These are phyloP conservation scores for Rhincodon typus DNA, from an alignment of 2,797 vertebrate genomes.

Conservation along the genomic window DNA sequence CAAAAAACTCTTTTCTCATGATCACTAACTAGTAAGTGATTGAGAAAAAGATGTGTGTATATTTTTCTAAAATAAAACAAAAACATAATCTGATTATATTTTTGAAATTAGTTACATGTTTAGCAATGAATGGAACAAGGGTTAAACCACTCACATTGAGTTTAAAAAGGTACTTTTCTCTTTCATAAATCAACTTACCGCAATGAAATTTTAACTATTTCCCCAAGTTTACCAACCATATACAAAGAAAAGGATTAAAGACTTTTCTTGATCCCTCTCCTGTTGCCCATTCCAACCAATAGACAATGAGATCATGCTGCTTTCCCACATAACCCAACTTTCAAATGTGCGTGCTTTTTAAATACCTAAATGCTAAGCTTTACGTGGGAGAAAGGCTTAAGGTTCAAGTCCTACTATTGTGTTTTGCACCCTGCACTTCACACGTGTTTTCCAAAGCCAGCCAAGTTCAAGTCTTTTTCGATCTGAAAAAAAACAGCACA, in stretches of 20 bases:
- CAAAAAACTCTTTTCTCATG: neutral
- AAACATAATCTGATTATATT: neutral
- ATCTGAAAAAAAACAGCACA: constrained; percentile 83
- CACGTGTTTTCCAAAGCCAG: constrained; percentile 75
- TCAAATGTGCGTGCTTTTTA: constrained; percentile 43
- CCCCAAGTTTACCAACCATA: neutral
- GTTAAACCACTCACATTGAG: constrained; percentile 12
- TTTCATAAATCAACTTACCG: constrained; percentile 15
- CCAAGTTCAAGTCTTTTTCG: constrained; percentile 72
- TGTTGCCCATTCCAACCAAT: constrained; percentile 4
- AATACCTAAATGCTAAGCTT: constrained; percentile 53
- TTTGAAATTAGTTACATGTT: constrained; percentile 3
- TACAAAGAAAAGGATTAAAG: neutral
- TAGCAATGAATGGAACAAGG: constrained; percentile 29
- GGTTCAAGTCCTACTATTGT: constrained; percentile 64
- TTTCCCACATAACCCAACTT: constrained; percentile 34
- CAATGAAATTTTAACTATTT: constrained; percentile 26
- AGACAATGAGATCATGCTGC: constrained; percentile 22
- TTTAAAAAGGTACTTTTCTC: neutral
- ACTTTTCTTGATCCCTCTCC: constrained; percentile 18
- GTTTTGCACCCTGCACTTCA: constrained; percentile 78
- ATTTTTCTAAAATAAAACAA: neutral
- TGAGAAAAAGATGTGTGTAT: neutral
- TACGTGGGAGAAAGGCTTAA: constrained; percentile 56
- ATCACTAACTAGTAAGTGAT: neutral